phyloP scores from a whole-genome alignment of 2,797 vertebrate genomes.

The Malacoctenus gilli region DNA sequence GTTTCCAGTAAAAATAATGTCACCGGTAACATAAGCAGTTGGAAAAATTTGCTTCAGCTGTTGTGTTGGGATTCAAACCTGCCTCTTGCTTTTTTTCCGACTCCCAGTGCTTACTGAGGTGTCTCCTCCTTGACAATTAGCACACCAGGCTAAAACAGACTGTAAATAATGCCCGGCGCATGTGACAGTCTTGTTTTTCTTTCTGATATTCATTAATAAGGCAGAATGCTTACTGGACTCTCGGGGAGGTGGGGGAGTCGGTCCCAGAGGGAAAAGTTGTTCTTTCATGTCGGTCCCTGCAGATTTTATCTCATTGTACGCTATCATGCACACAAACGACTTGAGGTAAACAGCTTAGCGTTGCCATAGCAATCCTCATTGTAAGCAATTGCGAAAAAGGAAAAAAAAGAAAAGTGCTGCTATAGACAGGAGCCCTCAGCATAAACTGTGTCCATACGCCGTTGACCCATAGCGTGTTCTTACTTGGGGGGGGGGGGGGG shows the following conservation, averaged over 20 bases:
- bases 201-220: conserved; percentile 83
- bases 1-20: conserved; percentile 83
- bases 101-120: conserved; percentile 72
- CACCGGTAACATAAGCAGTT: conserved; percentile 81
- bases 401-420: conserved; percentile 67
- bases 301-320: conserved; percentile 82
- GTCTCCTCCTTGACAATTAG: conserved; percentile 80
- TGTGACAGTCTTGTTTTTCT: conserved; percentile 82
- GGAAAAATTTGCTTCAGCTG: conserved; percentile 81
- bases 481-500: conserved; percentile 42
- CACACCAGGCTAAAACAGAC: conserved; percentile 74
- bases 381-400: conserved; percentile 70
- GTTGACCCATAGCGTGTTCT: conserved; percentile 41
- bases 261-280: conserved; percentile 78
- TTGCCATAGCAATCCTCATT: conserved; percentile 84
- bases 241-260: conserved; percentile 66
- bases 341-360: conserved; percentile 83
- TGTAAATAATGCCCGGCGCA: conserved; percentile 74
- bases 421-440: conserved; percentile 69
- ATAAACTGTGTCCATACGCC: conserved; percentile 70
- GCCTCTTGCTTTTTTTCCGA: conserved; percentile 51
- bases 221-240: conserved; percentile 78
- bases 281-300: conserved; percentile 83
- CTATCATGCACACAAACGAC: conserved; percentile 83
- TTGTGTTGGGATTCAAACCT: conserved; percentile 68